Conservation (phyloP, 1,140 invertebrate species). For the Cherax quadricarinatus region DNA sequence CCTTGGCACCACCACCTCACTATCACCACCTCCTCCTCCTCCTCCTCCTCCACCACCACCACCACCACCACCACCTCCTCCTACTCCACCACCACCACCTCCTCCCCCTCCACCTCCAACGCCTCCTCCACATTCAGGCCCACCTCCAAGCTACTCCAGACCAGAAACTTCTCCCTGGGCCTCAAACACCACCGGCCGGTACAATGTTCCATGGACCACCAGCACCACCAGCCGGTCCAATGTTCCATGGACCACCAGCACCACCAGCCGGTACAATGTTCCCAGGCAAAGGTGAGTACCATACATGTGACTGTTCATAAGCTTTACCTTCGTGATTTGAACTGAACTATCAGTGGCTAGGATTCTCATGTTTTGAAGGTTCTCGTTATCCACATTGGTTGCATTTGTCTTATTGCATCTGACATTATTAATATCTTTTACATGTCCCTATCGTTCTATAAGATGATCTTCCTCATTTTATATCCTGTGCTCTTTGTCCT, state of each 20-base stretch:
- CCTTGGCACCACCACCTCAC: neutral
- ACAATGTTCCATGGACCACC: conserved; percentile 49
- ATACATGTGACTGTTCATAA: neutral
- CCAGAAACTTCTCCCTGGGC: conserved; percentile 3
- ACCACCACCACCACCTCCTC: conserved; percentile 14
- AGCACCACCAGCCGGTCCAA: conserved; percentile 24
- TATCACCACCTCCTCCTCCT: neutral
- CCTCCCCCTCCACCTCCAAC: conserved; percentile 39
- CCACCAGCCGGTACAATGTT: conserved; percentile 34
- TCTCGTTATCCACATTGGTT: too few species aligned
- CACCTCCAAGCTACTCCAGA: conserved; percentile 51
- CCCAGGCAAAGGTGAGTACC: conserved; percentile 50
- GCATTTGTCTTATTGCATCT: too few species aligned
- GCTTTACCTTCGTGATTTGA: neutral
- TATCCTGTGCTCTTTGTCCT: too few species aligned
- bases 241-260: conserved; percentile 35
- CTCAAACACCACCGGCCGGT: neutral
- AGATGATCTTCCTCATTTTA: too few species aligned
- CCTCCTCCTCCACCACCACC: neutral
- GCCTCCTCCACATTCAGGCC: conserved; percentile 25
- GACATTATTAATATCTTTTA: too few species aligned
- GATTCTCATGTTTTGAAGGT: too few species aligned
- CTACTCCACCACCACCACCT: neutral
- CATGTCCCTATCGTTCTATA: too few species aligned
- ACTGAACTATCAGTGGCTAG: too few species aligned